A percentile compares a stretch with the other conserved stretches of the same genome.
Evolutionary conservation across 1,140 invertebrate genomes (phyloP).

Genomic region (Dreissena rostriformis): DNA sequence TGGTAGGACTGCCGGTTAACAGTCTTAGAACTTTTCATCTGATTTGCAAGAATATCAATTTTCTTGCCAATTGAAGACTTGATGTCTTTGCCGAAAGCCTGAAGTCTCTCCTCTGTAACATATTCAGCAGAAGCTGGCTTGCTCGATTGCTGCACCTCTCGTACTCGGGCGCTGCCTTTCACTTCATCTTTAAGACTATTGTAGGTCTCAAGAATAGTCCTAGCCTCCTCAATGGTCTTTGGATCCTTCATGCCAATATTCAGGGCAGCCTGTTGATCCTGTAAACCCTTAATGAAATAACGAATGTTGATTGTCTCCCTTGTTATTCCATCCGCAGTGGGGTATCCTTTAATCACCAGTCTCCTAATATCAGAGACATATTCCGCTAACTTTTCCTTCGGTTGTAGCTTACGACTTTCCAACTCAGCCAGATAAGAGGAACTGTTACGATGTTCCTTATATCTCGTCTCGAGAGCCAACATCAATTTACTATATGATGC

Average conservation of each 20-base stretch:
- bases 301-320: slow-evolving; percentile 30
- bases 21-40: not conserved
- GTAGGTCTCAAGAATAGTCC: slow-evolving; percentile 8
- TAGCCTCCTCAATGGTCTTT: slow-evolving; percentile 20
- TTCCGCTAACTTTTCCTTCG: slow-evolving; percentile 26
- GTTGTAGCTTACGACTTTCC: slow-evolving; percentile 2
- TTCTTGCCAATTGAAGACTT: slow-evolving; percentile 21
- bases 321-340: slow-evolving; percentile 1
- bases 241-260: slow-evolving; percentile 37
- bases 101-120: slow-evolving; percentile 26
- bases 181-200: slow-evolving; percentile 36
- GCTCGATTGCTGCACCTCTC: not conserved
- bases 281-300: slow-evolving; percentile 26
- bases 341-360: slow-evolving; percentile 29
- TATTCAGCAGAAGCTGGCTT: slow-evolving; percentile 10
- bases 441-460: not conserved
- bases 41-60: slow-evolving; percentile 3
- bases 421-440: slow-evolving; percentile 33
- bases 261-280: slow-evolving; percentile 12
- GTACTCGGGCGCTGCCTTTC: not conserved
- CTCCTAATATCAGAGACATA: slow-evolving; percentile 21
- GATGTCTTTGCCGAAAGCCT: slow-evolving; percentile 24
- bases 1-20: not conserved
- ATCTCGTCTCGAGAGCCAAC: not conserved
- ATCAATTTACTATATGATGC: not conserved